Percentiles rank a stretch among this genome's conserved stretches.
Conservation (phyloP, 2,888 invertebrate species). For the Hirtodrosophila confusa region DNA sequence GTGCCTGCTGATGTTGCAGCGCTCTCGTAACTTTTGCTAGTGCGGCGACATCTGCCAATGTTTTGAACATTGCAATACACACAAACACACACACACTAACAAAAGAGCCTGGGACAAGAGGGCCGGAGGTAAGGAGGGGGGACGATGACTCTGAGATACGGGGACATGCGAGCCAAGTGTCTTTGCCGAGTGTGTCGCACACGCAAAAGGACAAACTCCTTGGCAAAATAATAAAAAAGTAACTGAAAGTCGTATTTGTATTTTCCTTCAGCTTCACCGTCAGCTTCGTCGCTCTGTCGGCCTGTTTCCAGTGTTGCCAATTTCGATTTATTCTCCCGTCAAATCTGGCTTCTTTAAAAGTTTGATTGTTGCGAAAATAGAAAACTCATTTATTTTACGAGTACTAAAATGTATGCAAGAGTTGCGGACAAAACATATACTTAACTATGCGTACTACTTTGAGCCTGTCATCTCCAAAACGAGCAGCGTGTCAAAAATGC, state of each 20-base stretch:
- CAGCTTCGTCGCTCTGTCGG: constrained; percentile 4
- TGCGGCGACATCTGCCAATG: constrained; percentile 78
- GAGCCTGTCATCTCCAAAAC: no score
- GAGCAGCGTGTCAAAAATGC: no score
- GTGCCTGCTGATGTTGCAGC: constrained; percentile 15
- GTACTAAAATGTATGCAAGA: no score
- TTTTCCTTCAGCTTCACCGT: constrained; percentile 60
- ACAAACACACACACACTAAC: constrained; percentile 21
- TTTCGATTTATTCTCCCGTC: no score
- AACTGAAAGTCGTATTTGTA: constrained; percentile 79
- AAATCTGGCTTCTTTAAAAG: no score
- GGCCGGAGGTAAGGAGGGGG: no score
- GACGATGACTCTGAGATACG: constrained; percentile 16
- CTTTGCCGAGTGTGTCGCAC: constrained; percentile 53
- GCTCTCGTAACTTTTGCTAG: constrained; percentile 67
- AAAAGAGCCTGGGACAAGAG: not conserved
- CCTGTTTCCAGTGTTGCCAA: no score
- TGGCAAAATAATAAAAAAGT: constrained; percentile 79
- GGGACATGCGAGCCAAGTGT: constrained; percentile 56
- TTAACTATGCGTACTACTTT: no score
- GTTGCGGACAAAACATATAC: no score
- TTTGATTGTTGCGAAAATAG: no score
- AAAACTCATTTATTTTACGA: no score
- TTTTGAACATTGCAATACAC: constrained; percentile 75
- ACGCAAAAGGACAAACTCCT: constrained; percentile 77